These are phyloP conservation scores for Trogon melanurus DNA, from an alignment of 2,113 vertebrate species.

Conservation along the genomic window DNA sequence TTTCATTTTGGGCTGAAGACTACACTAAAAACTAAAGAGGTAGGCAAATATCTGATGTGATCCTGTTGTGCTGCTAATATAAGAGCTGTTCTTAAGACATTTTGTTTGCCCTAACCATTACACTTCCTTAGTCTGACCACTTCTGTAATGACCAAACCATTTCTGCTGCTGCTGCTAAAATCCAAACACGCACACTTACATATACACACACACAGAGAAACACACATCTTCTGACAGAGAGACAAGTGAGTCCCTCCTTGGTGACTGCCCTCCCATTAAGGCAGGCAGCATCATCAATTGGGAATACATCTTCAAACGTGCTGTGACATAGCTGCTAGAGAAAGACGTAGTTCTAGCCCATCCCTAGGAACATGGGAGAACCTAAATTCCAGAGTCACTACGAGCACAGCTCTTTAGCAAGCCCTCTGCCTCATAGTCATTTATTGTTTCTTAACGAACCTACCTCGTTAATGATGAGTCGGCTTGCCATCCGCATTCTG, in stretches of 20 bases:
- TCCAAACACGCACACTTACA: background rate
- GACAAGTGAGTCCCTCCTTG: background rate
- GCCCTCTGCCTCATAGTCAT: background rate
- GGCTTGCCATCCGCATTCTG: constrained; percentile 94
- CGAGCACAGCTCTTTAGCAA: background rate
- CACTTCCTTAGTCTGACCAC: background rate
- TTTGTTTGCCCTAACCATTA: background rate
- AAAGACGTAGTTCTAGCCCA: background rate
- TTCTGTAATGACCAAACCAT: background rate
- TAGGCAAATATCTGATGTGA: background rate
- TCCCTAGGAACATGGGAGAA: rapidly evolving
- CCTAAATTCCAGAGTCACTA: background rate
- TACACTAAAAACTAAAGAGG: background rate
- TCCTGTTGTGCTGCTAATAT: background rate
- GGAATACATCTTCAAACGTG: background rate
- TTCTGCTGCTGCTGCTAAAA: background rate
- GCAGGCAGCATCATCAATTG: background rate
- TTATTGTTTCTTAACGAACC: background rate
- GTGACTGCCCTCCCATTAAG: background rate
- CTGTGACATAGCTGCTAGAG: background rate
- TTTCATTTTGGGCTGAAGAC: background rate
- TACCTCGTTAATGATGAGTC: constrained; percentile 97
- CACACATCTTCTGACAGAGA: background rate
- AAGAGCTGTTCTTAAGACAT: background rate
- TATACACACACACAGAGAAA: background rate